A percentile compares a stretch with the other conserved stretches of the same genome.
These are phyloP conservation scores for Branchellion lobata DNA, from an alignment of 2,888 invertebrate species.

Conservation along the genomic window DNA sequence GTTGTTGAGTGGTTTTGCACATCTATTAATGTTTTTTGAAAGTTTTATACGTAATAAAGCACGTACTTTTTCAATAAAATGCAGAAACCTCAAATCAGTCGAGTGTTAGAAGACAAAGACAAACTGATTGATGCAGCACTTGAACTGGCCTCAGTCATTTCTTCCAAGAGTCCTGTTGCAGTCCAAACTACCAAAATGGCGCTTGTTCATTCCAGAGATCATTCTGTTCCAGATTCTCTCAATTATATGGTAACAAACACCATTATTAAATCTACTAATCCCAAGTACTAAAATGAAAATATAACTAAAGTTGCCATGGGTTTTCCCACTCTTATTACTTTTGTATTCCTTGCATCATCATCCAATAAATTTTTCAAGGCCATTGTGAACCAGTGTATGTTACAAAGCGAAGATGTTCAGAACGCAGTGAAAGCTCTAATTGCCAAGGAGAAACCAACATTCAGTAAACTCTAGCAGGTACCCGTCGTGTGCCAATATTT, in stretches of 20 bases:
- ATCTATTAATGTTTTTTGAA: not conserved
- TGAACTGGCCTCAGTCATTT: constrained; percentile 76
- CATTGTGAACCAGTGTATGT: constrained; percentile 77
- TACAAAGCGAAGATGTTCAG: constrained; percentile 82
- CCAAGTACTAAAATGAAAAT: too few species aligned
- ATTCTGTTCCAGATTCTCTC: constrained; percentile 67
- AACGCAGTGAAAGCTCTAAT: constrained; percentile 74
- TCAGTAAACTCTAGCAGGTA: constrained; percentile 72
- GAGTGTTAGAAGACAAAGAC: constrained; percentile 66
- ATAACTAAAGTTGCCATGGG: too few species aligned
- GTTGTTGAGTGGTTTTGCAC: too few species aligned
- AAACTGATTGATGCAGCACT: constrained; percentile 75
- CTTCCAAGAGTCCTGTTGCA: constrained; percentile 87
- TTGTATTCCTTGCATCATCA: not conserved
- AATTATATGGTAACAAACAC: constrained; percentile 48
- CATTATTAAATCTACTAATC: not conserved
- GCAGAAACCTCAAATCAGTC: constrained; percentile 61
- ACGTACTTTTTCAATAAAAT: not conserved
- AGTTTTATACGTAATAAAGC: not conserved
- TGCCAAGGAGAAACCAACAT: constrained; percentile 68
- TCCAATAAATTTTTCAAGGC: constrained; percentile 66
- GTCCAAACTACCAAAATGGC: constrained; percentile 85
- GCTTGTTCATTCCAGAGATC: constrained; percentile 82
- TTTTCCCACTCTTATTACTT: not conserved
- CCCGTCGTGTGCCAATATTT: not conserved